phyloP scores from a whole-genome alignment of 2,888 invertebrate genomes.

The Acrobasis suavella region DNA sequence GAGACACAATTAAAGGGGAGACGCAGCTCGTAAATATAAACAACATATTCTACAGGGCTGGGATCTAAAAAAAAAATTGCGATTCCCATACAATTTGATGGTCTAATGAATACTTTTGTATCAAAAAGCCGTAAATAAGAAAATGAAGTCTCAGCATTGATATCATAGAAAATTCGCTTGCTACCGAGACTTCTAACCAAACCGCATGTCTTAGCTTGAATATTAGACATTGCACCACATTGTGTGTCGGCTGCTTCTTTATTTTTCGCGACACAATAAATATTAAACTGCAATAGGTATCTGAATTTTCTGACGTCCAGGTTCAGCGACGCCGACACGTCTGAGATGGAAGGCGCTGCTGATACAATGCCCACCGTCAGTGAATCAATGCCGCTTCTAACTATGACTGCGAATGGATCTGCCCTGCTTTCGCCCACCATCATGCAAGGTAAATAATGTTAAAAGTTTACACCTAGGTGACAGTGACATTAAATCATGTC shows the following conservation, averaged over 20 bases:
- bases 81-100: too few relatives aligned
- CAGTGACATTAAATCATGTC: too few relatives aligned
- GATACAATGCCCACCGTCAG: conserved; percentile 71
- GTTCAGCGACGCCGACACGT: conserved; percentile 74
- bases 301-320: conserved; percentile 50
- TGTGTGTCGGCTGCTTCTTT: conserved; percentile 13
- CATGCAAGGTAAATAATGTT: conserved; percentile 51
- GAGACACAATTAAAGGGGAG: too few relatives aligned
- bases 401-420: conserved; percentile 67
- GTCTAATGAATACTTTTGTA: too few relatives aligned
- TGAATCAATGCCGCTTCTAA: conserved; percentile 70
- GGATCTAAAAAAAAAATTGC: too few relatives aligned
- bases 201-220: background rate
- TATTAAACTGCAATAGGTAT: conserved; percentile 44
- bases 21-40: too few relatives aligned
- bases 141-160: too few relatives aligned
- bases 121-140: too few relatives aligned
- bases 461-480: background rate
- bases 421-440: conserved; percentile 64
- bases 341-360: conserved; percentile 71
- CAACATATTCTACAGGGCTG: too few relatives aligned
- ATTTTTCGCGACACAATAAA: conserved; percentile 15
- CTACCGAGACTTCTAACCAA: background rate
- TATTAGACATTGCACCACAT: background rate
- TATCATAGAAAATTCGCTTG: too few relatives aligned